These are phyloP conservation scores for Cerceris ruficornis DNA, from an alignment of 2,888 invertebrate genomes.

Conservation along the genomic window DNA sequence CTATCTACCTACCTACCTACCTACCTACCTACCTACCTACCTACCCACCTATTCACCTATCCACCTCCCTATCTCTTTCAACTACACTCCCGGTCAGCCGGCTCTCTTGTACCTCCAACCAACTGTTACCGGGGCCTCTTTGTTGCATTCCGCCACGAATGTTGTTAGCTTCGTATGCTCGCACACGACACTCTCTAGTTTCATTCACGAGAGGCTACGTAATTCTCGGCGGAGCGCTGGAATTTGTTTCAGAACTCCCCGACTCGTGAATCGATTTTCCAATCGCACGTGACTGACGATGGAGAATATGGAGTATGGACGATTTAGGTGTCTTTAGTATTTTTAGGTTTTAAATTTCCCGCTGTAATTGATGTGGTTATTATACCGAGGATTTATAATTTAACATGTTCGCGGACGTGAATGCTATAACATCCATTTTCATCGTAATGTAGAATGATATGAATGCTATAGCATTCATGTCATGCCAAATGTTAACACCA, in stretches of 20 bases:
- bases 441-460: too few species aligned
- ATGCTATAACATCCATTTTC: too few species aligned
- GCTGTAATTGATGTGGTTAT: too few species aligned
- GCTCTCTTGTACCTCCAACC: slow-evolving; percentile 42
- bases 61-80: slow-evolving; percentile 30
- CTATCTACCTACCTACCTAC: slow-evolving; percentile 28
- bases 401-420: too few species aligned
- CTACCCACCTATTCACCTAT: slow-evolving; percentile 30
- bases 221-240: slow-evolving; percentile 45
- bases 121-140: slow-evolving; percentile 60
- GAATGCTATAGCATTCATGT: too few species aligned
- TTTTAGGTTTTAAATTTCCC: too few species aligned
- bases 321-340: too few species aligned
- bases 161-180: slow-evolving; percentile 19
- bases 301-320: slow-evolving; percentile 11
- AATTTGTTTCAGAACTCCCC: slow-evolving; percentile 44
- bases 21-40: slow-evolving; percentile 40
- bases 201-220: slow-evolving; percentile 68
- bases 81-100: slow-evolving; percentile 15
- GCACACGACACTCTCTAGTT: slow-evolving; percentile 67
- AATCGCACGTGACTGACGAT: slow-evolving; percentile 7
- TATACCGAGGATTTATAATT: too few species aligned
- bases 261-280: slow-evolving; percentile 35
- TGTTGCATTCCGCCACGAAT: slow-evolving; percentile 73
- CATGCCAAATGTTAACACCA: too few species aligned